Evolutionary conservation across 2,113 vertebrate species (phyloP), one percentile per base, ranked within the genome.

Genomic region (Pseudorectes ferrugineus): DNA sequence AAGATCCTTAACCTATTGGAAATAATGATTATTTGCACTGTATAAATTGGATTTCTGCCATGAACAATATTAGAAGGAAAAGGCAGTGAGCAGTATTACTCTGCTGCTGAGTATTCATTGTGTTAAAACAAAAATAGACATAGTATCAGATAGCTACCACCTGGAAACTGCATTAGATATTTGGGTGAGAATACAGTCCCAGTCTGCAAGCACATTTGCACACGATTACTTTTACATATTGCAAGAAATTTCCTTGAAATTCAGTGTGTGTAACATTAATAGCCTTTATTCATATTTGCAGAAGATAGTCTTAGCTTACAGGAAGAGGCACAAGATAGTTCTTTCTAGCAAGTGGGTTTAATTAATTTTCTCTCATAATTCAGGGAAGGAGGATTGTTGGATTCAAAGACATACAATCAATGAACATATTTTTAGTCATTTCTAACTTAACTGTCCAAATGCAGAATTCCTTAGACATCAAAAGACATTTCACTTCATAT

Each of bases 41-140:
- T 75, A 88, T 95, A 94, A 94, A 93, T 88, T 92, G 95, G 95
- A 92, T 93, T 93, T 91, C 89, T 96, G 93, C 90, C 88, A 96
- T 58, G 78, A 94, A 88, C 93, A 92, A 88, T 91, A 91, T 88
- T 95, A 89, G 72, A 89, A 73, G 73, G 70, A 85, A 96, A 95
- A 96, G 59, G 62, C 77, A 85, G n/a, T 35, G 85, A 96, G 66
- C 42, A 85, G 26, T 67, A 72, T 81, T 82, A 81, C 40, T 88
- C 40, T 93, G 75, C 76, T 86, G 59, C 65, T 81, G 66, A 61
- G 78, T 78, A 72, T 80, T 96, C 89, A 93, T 89, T 91, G 79
- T 90, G 48, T 62, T 89, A 93, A 91, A 81, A 92, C 82, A 95
- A 95, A 95, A 94, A 83, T 65, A 93, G 85, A 92, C 67, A 35